These are phyloP conservation scores for Onychomys leucogaster DNA, from an alignment of 2,797 vertebrate species.

Conservation along the genomic window DNA sequence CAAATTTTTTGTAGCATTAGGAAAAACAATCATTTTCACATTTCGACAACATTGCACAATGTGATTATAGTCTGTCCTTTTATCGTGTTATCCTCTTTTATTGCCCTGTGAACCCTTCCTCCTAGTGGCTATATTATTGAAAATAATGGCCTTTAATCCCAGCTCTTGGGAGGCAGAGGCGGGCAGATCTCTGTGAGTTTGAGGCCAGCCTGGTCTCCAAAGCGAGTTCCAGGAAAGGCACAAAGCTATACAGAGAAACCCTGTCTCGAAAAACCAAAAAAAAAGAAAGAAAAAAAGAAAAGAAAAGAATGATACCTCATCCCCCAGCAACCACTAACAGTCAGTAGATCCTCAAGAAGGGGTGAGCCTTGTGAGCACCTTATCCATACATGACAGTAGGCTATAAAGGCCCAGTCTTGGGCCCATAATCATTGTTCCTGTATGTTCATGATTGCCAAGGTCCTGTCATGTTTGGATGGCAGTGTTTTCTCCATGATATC, in stretches of 20 bases:
- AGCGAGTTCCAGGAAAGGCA: too few species aligned
- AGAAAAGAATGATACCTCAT: background rate
- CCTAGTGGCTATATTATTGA: background rate
- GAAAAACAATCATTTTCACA: background rate
- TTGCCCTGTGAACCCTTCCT: background rate
- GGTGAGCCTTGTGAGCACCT: background rate
- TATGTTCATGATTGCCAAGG: background rate
- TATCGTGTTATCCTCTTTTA: background rate
- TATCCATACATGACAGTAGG: background rate
- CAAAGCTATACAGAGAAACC: too few species aligned
- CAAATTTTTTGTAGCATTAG: background rate
- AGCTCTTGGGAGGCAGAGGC: too few species aligned
- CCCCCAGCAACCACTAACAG: background rate
- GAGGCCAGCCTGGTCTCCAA: too few species aligned
- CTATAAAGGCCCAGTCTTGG: background rate
- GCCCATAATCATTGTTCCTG: background rate
- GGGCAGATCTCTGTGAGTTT: too few species aligned
- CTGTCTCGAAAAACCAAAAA: too few species aligned
- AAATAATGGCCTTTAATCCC: too few species aligned
- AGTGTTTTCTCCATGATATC: background rate
- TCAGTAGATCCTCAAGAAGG: background rate
- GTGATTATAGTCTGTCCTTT: background rate
- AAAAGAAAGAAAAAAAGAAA: too few species aligned
- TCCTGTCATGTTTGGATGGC: background rate
- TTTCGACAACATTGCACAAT: background rate